phyloP scores from a whole-genome alignment of 2,888 invertebrate genomes.

The Lymantria monacha region DNA sequence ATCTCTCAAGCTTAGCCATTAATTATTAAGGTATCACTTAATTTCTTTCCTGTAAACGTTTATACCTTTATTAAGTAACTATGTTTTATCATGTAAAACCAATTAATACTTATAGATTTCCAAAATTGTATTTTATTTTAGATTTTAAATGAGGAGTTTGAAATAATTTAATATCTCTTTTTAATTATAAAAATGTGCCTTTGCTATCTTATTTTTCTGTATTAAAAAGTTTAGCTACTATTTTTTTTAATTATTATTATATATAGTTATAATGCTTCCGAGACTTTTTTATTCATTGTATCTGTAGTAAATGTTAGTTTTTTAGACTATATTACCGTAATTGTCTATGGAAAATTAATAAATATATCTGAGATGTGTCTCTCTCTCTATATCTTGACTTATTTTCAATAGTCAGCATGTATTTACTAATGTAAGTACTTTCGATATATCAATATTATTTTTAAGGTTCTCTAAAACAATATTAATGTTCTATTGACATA shows the following conservation, averaged over 20 bases:
- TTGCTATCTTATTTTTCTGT: slow-evolving; percentile 44
- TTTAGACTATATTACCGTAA: slow-evolving; percentile 13
- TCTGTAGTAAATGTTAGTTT: slow-evolving; percentile 24
- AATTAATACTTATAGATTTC: background rate
- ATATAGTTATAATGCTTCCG: no score
- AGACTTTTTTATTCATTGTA: slow-evolving; percentile 6
- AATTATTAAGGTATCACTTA: slow-evolving; percentile 16
- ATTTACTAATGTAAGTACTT: slow-evolving; percentile 12
- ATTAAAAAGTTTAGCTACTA: slow-evolving; percentile 3
- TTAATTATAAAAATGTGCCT: slow-evolving; percentile 63
- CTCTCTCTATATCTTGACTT: slow-evolving; percentile 24
- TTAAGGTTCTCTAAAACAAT: slow-evolving; percentile 28
- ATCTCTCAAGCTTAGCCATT: slow-evolving; percentile 11
- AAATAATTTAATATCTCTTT: slow-evolving; percentile 3
- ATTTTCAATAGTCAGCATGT: slow-evolving; percentile 12
- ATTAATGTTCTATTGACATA: background rate
- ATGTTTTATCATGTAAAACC: background rate
- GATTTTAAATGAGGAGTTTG: no score
- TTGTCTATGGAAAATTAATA: slow-evolving; percentile 13
- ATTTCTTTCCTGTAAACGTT: slow-evolving; percentile 12
- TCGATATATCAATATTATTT: slow-evolving; percentile 24
- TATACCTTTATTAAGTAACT: slow-evolving; percentile 1
- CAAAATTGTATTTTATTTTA: no score
- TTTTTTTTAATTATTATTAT: slow-evolving; percentile 4
- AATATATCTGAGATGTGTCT: slow-evolving; percentile 12